These are phyloP conservation scores for Cephalophus harveyi DNA, from an alignment of 2,113 vertebrate genomes.

Conservation along the genomic window DNA sequence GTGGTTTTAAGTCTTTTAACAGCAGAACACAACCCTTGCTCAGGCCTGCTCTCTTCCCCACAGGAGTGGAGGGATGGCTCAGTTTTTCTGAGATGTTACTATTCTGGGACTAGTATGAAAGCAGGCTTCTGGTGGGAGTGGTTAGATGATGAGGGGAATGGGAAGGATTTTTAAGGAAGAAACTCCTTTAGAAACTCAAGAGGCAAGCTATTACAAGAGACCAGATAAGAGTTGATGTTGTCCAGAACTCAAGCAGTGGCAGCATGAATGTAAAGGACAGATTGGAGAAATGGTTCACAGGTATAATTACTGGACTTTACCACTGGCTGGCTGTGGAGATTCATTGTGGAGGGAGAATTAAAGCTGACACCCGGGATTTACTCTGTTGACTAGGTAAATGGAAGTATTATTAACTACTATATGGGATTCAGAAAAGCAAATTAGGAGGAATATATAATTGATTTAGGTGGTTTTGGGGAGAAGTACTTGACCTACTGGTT, in stretches of 20 bases:
- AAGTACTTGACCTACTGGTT: not conserved
- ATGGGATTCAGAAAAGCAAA: not conserved
- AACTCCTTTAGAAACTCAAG: not conserved
- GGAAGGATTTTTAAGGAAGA: not conserved
- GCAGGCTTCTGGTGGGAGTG: not conserved
- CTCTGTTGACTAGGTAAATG: not conserved
- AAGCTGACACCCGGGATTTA: not conserved
- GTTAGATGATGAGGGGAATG: not conserved
- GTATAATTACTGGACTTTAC: not conserved
- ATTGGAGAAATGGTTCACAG: not conserved
- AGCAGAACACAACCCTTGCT: not conserved
- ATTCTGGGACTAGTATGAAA: not conserved
- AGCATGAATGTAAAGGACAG: not conserved
- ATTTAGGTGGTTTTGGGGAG: not conserved
- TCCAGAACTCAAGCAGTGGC: not conserved
- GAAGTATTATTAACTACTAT: not conserved
- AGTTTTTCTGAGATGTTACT: not conserved
- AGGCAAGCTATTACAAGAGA: not conserved
- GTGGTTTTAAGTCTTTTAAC: not conserved
- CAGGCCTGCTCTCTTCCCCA: not conserved
- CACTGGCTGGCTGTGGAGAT: not conserved
- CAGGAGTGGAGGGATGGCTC: not conserved
- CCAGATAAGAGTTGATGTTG: not conserved
- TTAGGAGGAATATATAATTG: not conserved
- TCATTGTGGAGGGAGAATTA: not conserved